Conservation (phyloP, 1,140 invertebrate species). For the Zaprionus ghesquierei region DNA sequence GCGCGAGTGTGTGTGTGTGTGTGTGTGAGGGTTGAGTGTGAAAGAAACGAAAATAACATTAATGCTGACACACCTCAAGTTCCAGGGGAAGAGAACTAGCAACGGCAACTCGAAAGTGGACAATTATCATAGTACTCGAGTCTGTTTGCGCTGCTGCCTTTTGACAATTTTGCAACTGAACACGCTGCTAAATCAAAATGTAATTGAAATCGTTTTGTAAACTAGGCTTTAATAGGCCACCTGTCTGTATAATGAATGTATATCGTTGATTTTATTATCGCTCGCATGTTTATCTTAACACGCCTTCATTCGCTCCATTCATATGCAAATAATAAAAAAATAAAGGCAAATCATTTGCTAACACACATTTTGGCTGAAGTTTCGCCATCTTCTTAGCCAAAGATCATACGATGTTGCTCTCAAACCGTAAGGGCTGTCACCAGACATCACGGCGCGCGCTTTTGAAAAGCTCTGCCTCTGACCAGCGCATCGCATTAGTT, state of each 20-base stretch:
- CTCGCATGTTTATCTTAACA: not conserved
- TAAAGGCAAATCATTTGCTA: conserved; percentile 6
- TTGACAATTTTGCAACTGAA: not conserved
- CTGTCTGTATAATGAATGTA: not conserved
- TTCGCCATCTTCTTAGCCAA: not conserved
- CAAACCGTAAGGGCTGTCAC: conserved; percentile 52
- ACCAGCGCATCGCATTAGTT: too few species aligned
- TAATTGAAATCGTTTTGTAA: not conserved
- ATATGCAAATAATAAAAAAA: not conserved
- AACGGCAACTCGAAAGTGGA: conserved; percentile 2
- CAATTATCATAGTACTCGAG: not conserved
- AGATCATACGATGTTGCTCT: conserved; percentile 65
- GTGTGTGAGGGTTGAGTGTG: not conserved
- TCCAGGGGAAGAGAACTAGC: conserved; percentile 4
- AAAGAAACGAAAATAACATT: conserved; percentile 34
- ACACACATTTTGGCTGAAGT: not conserved
- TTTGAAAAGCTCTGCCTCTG: conserved; percentile 9
- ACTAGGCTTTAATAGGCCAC: not conserved
- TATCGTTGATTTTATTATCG: not conserved
- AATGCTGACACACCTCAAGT: conserved; percentile 33
- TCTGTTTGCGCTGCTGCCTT: not conserved
- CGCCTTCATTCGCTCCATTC: not conserved
- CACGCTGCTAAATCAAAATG: not conserved
- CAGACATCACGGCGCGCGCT: conserved; percentile 39
- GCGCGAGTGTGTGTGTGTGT: not conserved